phyloP scores from a whole-genome alignment of 1,140 invertebrate species.

The Hydropsyche tenuis region DNA sequence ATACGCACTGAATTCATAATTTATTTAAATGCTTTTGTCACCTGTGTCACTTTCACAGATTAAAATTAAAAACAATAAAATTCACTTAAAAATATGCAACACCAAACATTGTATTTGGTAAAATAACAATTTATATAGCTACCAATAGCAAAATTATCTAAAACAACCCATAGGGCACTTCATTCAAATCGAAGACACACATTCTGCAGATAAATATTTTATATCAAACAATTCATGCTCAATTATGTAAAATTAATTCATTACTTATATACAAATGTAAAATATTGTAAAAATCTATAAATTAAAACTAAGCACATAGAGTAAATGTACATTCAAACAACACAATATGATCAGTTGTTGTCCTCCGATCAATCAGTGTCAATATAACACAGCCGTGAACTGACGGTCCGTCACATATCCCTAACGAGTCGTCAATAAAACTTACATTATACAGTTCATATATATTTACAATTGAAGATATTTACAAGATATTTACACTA shows the following conservation, averaged over 20 bases:
- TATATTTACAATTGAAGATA: constrained; percentile 38
- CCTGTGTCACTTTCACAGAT: constrained; percentile 41
- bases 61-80: constrained; percentile 47
- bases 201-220: constrained; percentile 47
- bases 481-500: constrained; percentile 59
- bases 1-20: constrained; percentile 45
- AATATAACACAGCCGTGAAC: constrained; percentile 46
- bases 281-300: constrained; percentile 44
- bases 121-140: constrained; percentile 49
- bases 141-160: constrained; percentile 43
- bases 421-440: constrained; percentile 45
- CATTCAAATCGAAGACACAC: constrained; percentile 38
- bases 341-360: constrained; percentile 33
- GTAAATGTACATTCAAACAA: constrained; percentile 44
- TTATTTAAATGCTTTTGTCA: constrained; percentile 49
- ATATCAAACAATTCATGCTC: constrained; percentile 45
- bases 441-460: constrained; percentile 32
- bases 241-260: constrained; percentile 39
- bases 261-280: constrained; percentile 44
- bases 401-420: constrained; percentile 45
- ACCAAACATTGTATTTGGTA: constrained; percentile 47
- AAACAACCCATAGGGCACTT: constrained; percentile 19
- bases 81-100: constrained; percentile 48
- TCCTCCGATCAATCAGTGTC: constrained; percentile 42
- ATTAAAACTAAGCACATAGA: constrained; percentile 36